Evolutionary conservation across 2,113 vertebrate species (phyloP).

Genomic region (Phaetusa simplex): DNA sequence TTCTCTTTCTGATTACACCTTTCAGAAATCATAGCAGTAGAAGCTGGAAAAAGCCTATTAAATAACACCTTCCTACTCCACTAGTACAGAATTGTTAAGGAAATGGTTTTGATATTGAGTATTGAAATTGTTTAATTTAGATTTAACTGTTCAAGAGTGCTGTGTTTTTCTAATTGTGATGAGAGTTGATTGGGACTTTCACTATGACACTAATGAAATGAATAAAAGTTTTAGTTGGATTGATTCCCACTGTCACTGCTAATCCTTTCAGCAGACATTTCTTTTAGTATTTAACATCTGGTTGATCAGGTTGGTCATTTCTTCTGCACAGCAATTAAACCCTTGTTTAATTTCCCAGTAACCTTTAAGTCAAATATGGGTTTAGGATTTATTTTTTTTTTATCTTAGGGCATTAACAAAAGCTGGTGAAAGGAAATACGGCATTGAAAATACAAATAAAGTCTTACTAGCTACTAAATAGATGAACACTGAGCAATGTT

Average conservation of each 20-base stretch:
- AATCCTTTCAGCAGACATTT: not conserved
- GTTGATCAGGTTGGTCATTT: not conserved
- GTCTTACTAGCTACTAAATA: not conserved
- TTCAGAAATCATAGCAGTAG: not conserved
- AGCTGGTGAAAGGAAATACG: not conserved
- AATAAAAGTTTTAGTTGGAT: not conserved
- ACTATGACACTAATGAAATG: not conserved
- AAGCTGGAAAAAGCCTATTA: not conserved
- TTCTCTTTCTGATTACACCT: not conserved
- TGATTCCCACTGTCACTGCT: not conserved
- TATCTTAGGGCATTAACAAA: not conserved
- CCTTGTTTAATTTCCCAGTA: not conserved
- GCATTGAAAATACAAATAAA: not conserved
- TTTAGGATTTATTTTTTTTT: not conserved
- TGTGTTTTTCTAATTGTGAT: not conserved
- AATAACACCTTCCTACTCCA: not conserved
- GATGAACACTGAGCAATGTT: not conserved
- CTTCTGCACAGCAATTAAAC: not conserved
- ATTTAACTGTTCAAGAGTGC: not conserved
- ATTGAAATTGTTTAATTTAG: not conserved
- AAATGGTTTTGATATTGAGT: not conserved
- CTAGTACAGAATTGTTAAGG: not conserved
- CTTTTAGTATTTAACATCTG: not conserved
- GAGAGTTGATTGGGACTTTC: not conserved
- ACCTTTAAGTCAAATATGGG: not conserved